These are phyloP conservation scores for Drosophila novamexicana DNA, from an alignment of 1,140 invertebrate genomes.

Conservation along the genomic window DNA sequence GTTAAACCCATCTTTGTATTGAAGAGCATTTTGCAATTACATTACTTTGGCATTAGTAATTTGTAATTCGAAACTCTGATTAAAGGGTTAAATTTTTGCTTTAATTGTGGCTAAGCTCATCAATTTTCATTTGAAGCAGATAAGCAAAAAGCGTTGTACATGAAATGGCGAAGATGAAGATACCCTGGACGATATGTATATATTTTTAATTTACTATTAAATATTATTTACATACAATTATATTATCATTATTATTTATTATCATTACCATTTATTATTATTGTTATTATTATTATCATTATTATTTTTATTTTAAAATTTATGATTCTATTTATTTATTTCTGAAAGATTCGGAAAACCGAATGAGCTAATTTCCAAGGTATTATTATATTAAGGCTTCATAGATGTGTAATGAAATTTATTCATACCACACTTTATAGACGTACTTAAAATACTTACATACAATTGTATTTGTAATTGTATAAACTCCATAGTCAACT, in stretches of 20 bases:
- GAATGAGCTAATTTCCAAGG: too few relatives aligned
- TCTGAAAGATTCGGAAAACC: too few relatives aligned
- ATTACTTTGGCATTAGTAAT: neutral
- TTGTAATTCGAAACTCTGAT: neutral
- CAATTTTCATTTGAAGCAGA: slow-evolving; percentile 36
- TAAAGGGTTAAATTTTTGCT: neutral
- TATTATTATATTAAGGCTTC: too few relatives aligned
- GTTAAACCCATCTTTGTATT: neutral
- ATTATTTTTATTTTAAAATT: too few relatives aligned
- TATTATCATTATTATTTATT: neutral
- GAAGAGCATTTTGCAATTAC: neutral
- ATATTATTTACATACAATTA: neutral
- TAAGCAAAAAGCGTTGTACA: neutral
- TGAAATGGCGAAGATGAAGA: neutral
- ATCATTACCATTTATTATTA: neutral
- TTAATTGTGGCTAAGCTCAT: slow-evolving; percentile 13
- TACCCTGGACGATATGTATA: neutral
- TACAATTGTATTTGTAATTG: too few relatives aligned
- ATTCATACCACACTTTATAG: too few relatives aligned
- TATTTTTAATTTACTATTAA: neutral
- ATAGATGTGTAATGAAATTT: too few relatives aligned
- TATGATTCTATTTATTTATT: too few relatives aligned
- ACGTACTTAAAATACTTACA: too few relatives aligned
- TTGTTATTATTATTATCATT: too few relatives aligned
- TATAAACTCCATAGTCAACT: too few relatives aligned